Base-by-base conservation (phyloP, 1,140 invertebrate species). In the Philopotamus ludificatus region DNA sequence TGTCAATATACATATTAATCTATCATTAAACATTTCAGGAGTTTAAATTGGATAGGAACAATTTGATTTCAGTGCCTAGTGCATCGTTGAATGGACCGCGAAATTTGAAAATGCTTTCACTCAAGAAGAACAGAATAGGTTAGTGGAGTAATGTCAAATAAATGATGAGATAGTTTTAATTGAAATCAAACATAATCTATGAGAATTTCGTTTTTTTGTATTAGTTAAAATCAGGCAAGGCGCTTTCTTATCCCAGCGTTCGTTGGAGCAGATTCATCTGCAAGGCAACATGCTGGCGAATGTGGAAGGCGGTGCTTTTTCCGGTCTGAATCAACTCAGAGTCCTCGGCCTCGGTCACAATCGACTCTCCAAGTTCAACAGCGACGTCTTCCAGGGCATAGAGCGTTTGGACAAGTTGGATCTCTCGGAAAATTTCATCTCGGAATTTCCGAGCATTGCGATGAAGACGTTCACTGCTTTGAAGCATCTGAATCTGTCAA, bases 381-480 rank as follows among this genome's bases (percentile, higher is more conserved):
- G 89, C 73, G 90, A 92, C 72, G 86, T 90, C 44, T 93, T 91
- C 71, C 83, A 89, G 79, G 89, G 90, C 53, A 84, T 89, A 2
- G 82, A 85, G 65, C 87, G 85, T 57, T 76, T 95, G 22, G 84
- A 92, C 66, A 84, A 86, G 63, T 75, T 95, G 60, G 90, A 94
- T 76, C 77, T 95, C 3, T 92, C 92, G 0, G 85, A 89, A 71
- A 95, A 96, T 76, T 92, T 92, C 72, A 85, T 96, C 15, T 80
- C 82, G 3, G 86, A 91, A 71, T 90, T 95, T 74, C 93, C 93
- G 1, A 84, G 84, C 0, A 84, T 89, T 1, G 87, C 91, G 0
- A 72, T 94, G n/a, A 86, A 86, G 67, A 77, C 84, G 1, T 84
- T 93, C 55, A 73, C 76, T 0, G 82, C 84, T 23, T 75, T 95